These are phyloP conservation scores for Rhinophrynus dorsalis DNA, from an alignment of 2,797 vertebrate species.

Conservation along the genomic window DNA sequence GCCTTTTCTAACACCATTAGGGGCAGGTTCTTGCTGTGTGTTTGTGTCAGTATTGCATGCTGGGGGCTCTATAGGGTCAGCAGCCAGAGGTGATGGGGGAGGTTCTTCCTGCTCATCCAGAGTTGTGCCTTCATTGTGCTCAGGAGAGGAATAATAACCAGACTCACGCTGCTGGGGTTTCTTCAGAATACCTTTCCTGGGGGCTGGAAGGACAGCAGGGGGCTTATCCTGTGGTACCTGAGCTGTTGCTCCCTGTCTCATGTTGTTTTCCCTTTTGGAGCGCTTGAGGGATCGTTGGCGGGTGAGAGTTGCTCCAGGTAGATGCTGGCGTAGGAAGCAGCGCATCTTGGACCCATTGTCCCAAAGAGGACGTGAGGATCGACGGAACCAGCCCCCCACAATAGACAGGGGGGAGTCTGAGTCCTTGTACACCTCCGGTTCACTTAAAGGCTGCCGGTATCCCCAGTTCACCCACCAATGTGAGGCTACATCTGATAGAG, in stretches of 20 bases:
- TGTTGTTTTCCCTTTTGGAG: constrained; percentile 89
- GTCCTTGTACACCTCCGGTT: constrained; percentile 67
- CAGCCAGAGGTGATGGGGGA: background rate
- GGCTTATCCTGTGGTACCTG: constrained; percentile 72
- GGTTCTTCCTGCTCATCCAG: background rate
- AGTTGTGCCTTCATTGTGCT: constrained; percentile 69
- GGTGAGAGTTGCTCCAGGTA: constrained; percentile 64
- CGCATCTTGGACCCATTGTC: constrained; percentile 91
- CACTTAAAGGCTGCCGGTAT: constrained; percentile 72
- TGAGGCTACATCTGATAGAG: constrained; percentile 86
- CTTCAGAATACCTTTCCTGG: constrained; percentile 93
- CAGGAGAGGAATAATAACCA: constrained; percentile 88
- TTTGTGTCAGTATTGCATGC: background rate
- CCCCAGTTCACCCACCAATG: constrained; percentile 99
- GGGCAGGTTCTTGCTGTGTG: background rate
- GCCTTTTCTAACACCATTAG: constrained; percentile 70
- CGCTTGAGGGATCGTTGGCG: constrained; percentile 90
- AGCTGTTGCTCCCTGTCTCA: constrained; percentile 74
- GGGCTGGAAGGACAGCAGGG: constrained; percentile 36
- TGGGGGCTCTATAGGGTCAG: background rate
- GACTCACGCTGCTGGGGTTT: constrained; percentile 83
- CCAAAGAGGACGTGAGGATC: constrained; percentile 86
- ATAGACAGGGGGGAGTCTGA: constrained; percentile 68
- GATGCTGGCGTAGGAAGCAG: constrained; percentile 84
- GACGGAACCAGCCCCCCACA: constrained; percentile 85